Conservation (phyloP, 2,113 vertebrate species). For the Sula dactylatra region DNA sequence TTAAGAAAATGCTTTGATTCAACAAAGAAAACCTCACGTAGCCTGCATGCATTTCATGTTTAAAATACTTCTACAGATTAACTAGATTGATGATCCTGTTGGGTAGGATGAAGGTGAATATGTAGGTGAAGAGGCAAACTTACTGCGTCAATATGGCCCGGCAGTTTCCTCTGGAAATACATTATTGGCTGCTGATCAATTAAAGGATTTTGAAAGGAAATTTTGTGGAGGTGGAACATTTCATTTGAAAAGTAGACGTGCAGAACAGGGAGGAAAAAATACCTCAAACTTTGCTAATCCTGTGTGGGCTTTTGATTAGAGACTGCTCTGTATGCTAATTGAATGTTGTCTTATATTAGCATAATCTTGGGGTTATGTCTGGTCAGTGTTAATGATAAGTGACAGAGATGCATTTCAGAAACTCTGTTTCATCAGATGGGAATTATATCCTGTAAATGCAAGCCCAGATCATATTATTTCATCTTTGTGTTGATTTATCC, state of each 20-base stretch:
- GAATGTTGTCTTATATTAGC: slow-evolving; percentile 37
- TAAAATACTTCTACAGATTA: neutral
- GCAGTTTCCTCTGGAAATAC: neutral
- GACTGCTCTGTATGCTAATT: slow-evolving; percentile 8
- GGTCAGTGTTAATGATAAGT: slow-evolving; percentile 46
- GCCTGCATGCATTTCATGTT: neutral
- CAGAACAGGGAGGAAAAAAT: accelerated
- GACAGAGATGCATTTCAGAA: neutral
- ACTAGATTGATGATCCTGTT: neutral
- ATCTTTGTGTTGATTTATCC: slow-evolving; percentile 30
- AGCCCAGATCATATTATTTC: neutral
- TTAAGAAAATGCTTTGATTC: neutral
- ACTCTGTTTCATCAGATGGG: neutral
- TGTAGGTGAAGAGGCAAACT: neutral
- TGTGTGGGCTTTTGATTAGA: slow-evolving; percentile 8
- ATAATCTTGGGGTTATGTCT: slow-evolving; percentile 33
- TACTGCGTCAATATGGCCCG: neutral
- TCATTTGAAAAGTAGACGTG: neutral
- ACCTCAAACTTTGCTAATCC: neutral
- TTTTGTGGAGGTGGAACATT: neutral
- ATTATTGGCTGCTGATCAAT: neutral
- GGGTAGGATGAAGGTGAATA: neutral
- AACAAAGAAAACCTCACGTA: accelerated
- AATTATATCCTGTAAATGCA: slow-evolving; percentile 21
- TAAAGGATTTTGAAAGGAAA: neutral